A percentile compares a stretch with the other conserved stretches of the same genome.
phyloP scores from a whole-genome alignment of 2,888 invertebrate species.

The Antheraea yamamai region DNA sequence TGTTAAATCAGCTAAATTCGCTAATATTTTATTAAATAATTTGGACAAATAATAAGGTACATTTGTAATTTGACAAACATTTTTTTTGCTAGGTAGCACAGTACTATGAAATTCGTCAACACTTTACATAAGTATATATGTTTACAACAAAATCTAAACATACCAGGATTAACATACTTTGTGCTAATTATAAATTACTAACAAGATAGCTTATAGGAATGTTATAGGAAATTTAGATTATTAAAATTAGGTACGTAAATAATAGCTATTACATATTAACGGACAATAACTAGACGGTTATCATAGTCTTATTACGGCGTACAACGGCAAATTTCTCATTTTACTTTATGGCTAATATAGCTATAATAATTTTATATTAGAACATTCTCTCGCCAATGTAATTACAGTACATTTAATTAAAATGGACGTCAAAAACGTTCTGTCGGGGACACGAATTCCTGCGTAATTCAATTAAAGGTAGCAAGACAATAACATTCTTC shows the following conservation, averaged over 20 bases:
- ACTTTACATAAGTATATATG: not conserved
- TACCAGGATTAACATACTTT: no score
- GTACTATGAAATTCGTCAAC: not conserved
- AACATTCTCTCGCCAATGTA: not conserved
- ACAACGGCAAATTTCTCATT: not conserved
- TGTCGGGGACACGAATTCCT: slow-evolving; percentile 11
- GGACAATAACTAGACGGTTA: not conserved
- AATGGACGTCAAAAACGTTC: slow-evolving; percentile 2
- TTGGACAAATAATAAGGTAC: not conserved
- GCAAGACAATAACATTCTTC: slow-evolving; percentile 59
- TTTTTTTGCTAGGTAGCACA: not conserved
- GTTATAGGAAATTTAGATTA: not conserved
- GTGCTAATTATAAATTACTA: not conserved
- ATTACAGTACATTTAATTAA: not conserved
- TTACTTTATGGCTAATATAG: not conserved
- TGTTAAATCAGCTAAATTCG: not conserved
- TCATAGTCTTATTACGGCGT: not conserved
- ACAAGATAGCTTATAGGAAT: not conserved
- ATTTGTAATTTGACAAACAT: not conserved
- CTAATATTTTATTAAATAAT: not conserved
- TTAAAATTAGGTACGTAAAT: not conserved
- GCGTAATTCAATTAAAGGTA: slow-evolving; percentile 28
- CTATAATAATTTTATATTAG: not conserved
- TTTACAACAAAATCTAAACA: not conserved
- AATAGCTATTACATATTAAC: not conserved